Evolutionary conservation across 1,140 invertebrate genomes (phyloP).

Genomic region (Calephelis nemesis): DNA sequence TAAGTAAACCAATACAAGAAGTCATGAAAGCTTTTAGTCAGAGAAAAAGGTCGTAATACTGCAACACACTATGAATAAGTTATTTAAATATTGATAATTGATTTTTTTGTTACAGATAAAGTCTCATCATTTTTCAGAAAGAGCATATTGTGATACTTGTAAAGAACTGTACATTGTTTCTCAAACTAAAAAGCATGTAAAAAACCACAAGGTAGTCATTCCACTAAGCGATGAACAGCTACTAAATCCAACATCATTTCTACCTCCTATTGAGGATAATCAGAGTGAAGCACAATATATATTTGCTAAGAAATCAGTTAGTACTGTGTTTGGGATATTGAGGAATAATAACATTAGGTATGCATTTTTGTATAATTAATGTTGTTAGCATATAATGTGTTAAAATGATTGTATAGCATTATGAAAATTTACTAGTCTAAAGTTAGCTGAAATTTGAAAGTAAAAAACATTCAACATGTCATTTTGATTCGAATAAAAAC

Average conservation of each 20-base stretch:
- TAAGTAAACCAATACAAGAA: too few relatives aligned
- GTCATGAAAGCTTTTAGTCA: too few relatives aligned
- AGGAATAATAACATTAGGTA: constrained; percentile 71
- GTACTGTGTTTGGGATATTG: constrained; percentile 57
- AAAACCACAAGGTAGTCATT: constrained; percentile 57
- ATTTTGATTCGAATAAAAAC: too few relatives aligned
- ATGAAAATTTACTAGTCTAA: too few relatives aligned
- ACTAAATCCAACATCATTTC: constrained; percentile 46
- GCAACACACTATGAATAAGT: constrained; percentile 2
- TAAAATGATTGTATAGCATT: too few relatives aligned
- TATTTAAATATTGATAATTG: constrained; percentile 9
- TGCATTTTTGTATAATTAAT: constrained; percentile 3
- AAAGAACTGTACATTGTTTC: constrained; percentile 78
- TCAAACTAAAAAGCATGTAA: constrained; percentile 55
- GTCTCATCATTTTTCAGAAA: constrained; percentile 51
- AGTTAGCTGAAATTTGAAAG: too few relatives aligned
- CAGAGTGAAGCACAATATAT: constrained; percentile 65
- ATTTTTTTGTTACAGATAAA: constrained; percentile 57
- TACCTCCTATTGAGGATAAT: constrained; percentile 63
- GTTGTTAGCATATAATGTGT: too few relatives aligned
- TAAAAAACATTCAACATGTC: too few relatives aligned
- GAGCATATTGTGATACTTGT: constrained; percentile 84
- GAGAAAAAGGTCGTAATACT: neutral
- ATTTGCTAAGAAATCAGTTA: constrained; percentile 63
- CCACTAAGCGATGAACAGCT: constrained; percentile 60